A percentile compares a stretch with the other conserved stretches of the same genome.
Evolutionary conservation across 2,888 invertebrate species (phyloP).

Genomic region (Eudemis profundana): DNA sequence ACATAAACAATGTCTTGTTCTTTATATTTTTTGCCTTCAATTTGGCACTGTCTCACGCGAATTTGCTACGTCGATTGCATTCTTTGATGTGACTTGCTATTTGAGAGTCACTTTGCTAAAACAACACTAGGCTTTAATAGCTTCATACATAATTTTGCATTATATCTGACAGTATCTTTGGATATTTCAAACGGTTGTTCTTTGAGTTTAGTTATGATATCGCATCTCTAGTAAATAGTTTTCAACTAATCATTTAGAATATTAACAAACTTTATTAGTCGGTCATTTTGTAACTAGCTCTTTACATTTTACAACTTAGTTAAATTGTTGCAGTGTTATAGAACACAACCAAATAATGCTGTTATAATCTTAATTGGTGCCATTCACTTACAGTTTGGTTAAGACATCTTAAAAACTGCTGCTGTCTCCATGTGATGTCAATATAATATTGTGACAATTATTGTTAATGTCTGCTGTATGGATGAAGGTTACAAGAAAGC

Average conservation of each 20-base stretch:
- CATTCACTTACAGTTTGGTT: too few relatives aligned
- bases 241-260: neutral
- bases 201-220: slow-evolving; percentile 2
- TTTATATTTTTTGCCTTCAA: slow-evolving; percentile 53
- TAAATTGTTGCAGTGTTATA: neutral
- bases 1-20: slow-evolving; percentile 67
- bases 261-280: neutral
- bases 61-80: slow-evolving; percentile 59
- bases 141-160: slow-evolving; percentile 22
- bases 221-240: neutral
- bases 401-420: too few relatives aligned
- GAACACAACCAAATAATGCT: too few relatives aligned
- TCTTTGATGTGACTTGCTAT: slow-evolving; percentile 43
- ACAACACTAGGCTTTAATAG: slow-evolving; percentile 40
- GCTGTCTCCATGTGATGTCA: too few relatives aligned
- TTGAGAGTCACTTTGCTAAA: slow-evolving; percentile 35
- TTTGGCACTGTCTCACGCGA: slow-evolving; percentile 67
- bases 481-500: too few relatives aligned
- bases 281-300: too few relatives aligned
- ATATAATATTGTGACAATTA: too few relatives aligned
- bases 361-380: too few relatives aligned
- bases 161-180: slow-evolving; percentile 6
- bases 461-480: too few relatives aligned
- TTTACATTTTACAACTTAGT: neutral
- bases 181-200: neutral